Conservation (phyloP, 2,113 vertebrate species). For the Pampusana beccarii region DNA sequence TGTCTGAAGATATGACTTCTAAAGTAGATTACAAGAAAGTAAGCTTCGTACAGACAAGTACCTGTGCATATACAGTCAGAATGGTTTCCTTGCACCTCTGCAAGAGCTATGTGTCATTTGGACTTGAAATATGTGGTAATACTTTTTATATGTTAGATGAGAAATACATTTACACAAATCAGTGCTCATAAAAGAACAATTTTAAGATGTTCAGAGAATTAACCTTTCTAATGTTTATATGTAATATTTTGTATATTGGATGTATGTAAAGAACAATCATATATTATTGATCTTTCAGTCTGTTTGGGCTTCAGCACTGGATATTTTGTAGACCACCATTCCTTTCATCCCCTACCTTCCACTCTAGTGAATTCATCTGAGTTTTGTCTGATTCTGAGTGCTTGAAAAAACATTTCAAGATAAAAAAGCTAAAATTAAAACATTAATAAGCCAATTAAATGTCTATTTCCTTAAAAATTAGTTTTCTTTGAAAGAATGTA, state of each 20-base stretch:
- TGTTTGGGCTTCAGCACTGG: background rate
- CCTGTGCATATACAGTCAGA: background rate
- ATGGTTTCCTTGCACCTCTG: background rate
- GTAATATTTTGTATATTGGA: background rate
- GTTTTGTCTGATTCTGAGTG: background rate
- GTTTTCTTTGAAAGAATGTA: background rate
- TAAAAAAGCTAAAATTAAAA: background rate
- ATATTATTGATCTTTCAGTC: background rate
- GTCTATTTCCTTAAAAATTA: background rate
- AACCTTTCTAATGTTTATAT: background rate
- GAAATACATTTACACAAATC: background rate
- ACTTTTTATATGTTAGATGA: background rate
- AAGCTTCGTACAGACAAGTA: background rate
- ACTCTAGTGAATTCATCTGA: background rate
- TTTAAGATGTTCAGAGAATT: background rate
- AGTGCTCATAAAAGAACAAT: background rate
- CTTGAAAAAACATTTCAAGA: background rate
- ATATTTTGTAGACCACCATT: background rate
- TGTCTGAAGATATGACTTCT: background rate
- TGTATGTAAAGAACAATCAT: background rate
- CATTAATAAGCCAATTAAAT: background rate
- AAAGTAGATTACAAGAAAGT: background rate
- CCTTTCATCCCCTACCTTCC: fast-evolving
- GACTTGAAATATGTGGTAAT: background rate
- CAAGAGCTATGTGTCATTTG: background rate